phyloP scores from a whole-genome alignment of 2,113 vertebrate species.

The Dunckerocampus dactyliophorus region DNA sequence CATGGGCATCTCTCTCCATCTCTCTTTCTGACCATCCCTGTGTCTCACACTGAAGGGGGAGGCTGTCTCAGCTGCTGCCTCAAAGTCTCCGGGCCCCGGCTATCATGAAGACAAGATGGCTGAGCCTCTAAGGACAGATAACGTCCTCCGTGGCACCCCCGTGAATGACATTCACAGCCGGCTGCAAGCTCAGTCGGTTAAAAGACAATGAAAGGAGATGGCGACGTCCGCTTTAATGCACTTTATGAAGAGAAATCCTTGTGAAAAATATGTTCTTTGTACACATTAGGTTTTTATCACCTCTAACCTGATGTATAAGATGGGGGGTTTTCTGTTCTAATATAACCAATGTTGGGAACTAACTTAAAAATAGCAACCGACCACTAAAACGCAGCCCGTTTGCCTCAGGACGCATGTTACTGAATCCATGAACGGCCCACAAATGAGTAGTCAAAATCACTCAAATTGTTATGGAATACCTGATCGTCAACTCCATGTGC shows the following conservation, averaged over 20 bases:
- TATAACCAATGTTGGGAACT: no score
- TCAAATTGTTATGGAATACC: slow-evolving; percentile 75
- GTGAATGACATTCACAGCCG: slow-evolving; percentile 22
- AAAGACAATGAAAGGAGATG: slow-evolving; percentile 13
- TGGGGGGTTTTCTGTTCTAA: neutral
- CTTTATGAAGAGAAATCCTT: slow-evolving; percentile 17
- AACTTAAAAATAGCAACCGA: no score
- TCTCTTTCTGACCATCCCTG: slow-evolving; percentile 32
- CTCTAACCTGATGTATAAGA: neutral
- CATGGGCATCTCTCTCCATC: slow-evolving; percentile 50
- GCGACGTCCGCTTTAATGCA: slow-evolving; percentile 20
- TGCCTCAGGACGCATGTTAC: slow-evolving; percentile 64
- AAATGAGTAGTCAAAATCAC: slow-evolving; percentile 75
- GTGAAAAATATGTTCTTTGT: slow-evolving; percentile 28
- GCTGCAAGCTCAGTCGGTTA: slow-evolving; percentile 21
- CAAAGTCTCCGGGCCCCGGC: slow-evolving; percentile 39
- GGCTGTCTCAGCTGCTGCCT: slow-evolving; percentile 33
- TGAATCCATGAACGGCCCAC: slow-evolving; percentile 70
- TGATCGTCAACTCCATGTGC: slow-evolving; percentile 41
- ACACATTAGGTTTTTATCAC: slow-evolving; percentile 9
- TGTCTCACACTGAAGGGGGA: slow-evolving; percentile 44
- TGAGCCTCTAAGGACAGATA: slow-evolving; percentile 49
- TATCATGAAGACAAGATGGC: slow-evolving; percentile 48
- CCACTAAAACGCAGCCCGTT: slow-evolving; percentile 38
- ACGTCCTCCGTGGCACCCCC: slow-evolving; percentile 22